Conservation (phyloP, 1,140 invertebrate species). For the Vanessa atalanta region DNA sequence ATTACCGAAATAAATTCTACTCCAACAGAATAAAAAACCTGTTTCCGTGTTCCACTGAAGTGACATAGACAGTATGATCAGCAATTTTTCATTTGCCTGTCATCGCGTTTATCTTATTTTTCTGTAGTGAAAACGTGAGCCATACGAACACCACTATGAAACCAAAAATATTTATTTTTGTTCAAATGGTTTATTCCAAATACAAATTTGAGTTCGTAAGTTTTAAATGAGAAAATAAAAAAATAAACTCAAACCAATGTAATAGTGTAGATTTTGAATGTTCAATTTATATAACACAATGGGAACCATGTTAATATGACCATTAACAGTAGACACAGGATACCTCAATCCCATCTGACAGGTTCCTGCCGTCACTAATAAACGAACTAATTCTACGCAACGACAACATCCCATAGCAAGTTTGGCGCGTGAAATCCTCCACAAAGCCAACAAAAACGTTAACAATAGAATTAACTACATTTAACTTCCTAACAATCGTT, state of each 20-base stretch:
- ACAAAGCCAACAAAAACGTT: slow-evolving; percentile 65
- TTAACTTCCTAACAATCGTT: slow-evolving; percentile 78
- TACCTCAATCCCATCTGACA: slow-evolving; percentile 52
- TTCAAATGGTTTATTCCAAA: too few relatives aligned
- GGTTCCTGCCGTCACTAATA: slow-evolving; percentile 71
- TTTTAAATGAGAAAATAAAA: too few relatives aligned
- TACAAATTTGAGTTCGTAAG: too few relatives aligned
- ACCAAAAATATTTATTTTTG: too few relatives aligned
- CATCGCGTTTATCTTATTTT: too few relatives aligned
- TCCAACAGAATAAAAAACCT: too few relatives aligned
- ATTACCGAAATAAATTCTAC: too few relatives aligned
- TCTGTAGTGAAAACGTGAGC: too few relatives aligned
- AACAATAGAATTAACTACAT: slow-evolving; percentile 75
- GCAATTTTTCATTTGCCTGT: too few relatives aligned
- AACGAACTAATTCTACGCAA: slow-evolving; percentile 73
- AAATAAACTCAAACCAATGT: not conserved
- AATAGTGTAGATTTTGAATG: not conserved
- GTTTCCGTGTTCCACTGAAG: too few relatives aligned
- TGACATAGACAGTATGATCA: too few relatives aligned
- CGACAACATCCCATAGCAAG: slow-evolving; percentile 55
- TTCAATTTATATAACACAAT: slow-evolving; percentile 18
- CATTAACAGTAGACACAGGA: slow-evolving; percentile 27
- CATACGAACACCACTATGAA: too few relatives aligned
- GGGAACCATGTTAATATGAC: slow-evolving; percentile 12
- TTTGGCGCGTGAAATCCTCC: slow-evolving; percentile 62